Conservation (phyloP, 2,888 invertebrate species). For the Chymomyza fuscimana region DNA sequence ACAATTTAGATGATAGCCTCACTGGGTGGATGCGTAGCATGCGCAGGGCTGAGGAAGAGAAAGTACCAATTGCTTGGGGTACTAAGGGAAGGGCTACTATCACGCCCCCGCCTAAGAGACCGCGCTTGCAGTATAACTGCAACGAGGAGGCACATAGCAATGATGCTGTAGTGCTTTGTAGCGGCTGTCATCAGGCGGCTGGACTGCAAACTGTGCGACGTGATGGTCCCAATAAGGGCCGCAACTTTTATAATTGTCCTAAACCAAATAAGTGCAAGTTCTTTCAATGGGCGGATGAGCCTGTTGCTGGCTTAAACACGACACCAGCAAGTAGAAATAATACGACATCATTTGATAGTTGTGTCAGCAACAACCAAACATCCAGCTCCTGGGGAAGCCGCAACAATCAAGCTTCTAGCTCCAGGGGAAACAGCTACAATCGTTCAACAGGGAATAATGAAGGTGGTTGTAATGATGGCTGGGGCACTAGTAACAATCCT, state of each 20-base stretch:
- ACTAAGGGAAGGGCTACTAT: conserved; percentile 15
- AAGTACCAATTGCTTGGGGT: conserved; percentile 36
- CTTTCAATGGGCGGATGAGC: conserved; percentile 89
- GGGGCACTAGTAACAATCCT: too few relatives aligned
- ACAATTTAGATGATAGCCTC: background rate
- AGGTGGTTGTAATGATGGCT: too few relatives aligned
- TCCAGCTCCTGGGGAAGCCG: background rate
- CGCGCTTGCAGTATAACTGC: conserved; percentile 2
- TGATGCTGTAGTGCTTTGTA: conserved; percentile 55
- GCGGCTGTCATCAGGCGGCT: conserved; percentile 73
- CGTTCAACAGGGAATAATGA: background rate
- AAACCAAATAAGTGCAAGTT: conserved; percentile 85
- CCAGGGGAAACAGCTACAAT: background rate
- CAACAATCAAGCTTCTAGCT: background rate
- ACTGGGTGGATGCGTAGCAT: background rate
- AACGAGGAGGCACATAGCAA: conserved; percentile 8
- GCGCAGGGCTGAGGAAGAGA: background rate
- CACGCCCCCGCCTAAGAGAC: conserved; percentile 17
- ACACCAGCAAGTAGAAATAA: background rate
- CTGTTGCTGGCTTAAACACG: background rate
- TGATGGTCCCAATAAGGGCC: conserved; percentile 91
- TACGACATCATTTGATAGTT: background rate
- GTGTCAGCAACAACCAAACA: background rate
- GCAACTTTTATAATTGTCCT: conserved; percentile 88
- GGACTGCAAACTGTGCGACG: conserved; percentile 84